Percentiles rank a stretch among this genome's conserved stretches.
These are phyloP conservation scores for Drosophila nannoptera DNA, from an alignment of 1,140 invertebrate species.

Conservation along the genomic window DNA sequence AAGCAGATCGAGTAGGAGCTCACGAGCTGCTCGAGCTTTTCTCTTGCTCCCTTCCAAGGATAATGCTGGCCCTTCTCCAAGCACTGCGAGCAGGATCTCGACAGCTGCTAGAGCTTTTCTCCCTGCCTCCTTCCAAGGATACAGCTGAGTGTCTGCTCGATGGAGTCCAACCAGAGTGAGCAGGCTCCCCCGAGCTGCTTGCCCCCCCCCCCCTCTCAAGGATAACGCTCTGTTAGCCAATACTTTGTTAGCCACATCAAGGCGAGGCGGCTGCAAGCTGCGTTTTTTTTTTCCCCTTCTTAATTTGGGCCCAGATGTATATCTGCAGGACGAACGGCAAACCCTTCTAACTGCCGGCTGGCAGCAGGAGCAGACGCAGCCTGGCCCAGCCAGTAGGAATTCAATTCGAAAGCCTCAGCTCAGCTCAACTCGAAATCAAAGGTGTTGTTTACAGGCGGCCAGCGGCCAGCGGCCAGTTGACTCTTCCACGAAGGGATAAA, in stretches of 20 bases:
- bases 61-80: no score
- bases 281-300: conserved; percentile 14
- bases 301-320: conserved; percentile 31
- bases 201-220: no score
- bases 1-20: no score
- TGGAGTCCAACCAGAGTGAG: no score
- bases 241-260: conserved; percentile 63
- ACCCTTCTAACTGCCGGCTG: conserved; percentile 61
- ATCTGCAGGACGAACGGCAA: conserved; percentile 40
- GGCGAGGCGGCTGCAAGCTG: conserved; percentile 48
- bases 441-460: conserved; percentile 60
- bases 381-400: conserved; percentile 30
- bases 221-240: neutral
- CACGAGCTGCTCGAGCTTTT: no score
- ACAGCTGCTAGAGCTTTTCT: no score
- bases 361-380: conserved; percentile 12
- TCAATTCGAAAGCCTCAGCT: conserved; percentile 46
- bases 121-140: no score
- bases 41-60: no score
- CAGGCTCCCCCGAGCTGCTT: no score
- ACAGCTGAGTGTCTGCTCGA: no score
- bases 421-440: conserved; percentile 60
- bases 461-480: conserved; percentile 46
- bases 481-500: conserved; percentile 57
- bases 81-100: no score